A percentile compares a stretch with the other conserved stretches of the same genome.
phyloP scores from a whole-genome alignment of 2,797 vertebrate genomes.

The Leptoclinus maculatus region DNA sequence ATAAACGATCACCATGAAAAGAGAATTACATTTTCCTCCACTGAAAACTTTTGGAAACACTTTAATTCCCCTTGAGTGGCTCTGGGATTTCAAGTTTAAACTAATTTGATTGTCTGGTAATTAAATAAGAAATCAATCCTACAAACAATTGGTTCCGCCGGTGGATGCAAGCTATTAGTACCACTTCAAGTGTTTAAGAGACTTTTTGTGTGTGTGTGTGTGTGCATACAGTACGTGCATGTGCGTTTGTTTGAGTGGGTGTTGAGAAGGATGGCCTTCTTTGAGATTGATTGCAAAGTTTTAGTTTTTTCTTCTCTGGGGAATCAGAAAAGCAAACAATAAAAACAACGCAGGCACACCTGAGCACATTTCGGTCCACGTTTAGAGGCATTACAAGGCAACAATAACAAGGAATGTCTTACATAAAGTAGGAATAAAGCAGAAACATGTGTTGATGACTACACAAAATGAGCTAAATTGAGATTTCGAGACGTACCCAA shows the following conservation, averaged over 20 bases:
- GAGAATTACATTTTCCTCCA: slow-evolving; percentile 53
- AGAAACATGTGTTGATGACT: neutral
- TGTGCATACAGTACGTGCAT: neutral
- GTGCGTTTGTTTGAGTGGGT: slow-evolving; percentile 42
- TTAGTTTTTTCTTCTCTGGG: neutral
- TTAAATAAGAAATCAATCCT: slow-evolving; percentile 80
- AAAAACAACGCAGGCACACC: neutral
- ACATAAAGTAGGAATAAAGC: neutral
- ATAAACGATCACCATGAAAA: slow-evolving; percentile 51
- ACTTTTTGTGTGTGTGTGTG: slow-evolving; percentile 21
- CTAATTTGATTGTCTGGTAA: slow-evolving; percentile 72
- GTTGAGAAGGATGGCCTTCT: slow-evolving; percentile 46
- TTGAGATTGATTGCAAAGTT: slow-evolving; percentile 36
- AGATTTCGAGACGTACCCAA: neutral
- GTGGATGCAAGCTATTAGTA: slow-evolving; percentile 37
- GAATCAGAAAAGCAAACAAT: slow-evolving; percentile 1
- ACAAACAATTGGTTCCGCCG: slow-evolving; percentile 72
- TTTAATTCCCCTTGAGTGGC: slow-evolving; percentile 67
- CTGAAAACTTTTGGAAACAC: slow-evolving; percentile 66
- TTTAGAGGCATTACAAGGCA: neutral
- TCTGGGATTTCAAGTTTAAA: slow-evolving; percentile 67
- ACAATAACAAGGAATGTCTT: neutral
- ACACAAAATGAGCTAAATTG: neutral
- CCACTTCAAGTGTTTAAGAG: slow-evolving; percentile 27
- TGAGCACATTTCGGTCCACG: neutral